Percentiles rank a stretch among this genome's conserved stretches.
phyloP scores from a whole-genome alignment of 2,888 invertebrate genomes.

The Spialia ferax region DNA sequence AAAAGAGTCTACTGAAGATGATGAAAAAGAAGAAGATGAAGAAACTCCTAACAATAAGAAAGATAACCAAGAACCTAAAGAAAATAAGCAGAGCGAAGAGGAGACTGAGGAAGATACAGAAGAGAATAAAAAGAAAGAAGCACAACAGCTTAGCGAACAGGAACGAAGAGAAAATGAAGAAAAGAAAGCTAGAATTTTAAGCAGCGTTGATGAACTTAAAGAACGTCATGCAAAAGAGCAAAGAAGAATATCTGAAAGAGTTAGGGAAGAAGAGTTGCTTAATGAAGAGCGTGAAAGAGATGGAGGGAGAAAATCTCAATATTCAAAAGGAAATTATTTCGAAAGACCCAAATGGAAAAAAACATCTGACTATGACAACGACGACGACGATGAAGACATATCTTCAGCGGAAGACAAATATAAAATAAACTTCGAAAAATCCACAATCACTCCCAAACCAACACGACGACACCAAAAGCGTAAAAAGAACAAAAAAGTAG shows the following conservation, averaged over 20 bases:
- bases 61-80: slow-evolving; percentile 34
- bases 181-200: slow-evolving; percentile 69
- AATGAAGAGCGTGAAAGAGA: slow-evolving; percentile 68
- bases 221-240: slow-evolving; percentile 73
- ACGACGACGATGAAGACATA: slow-evolving; percentile 66
- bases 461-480: slow-evolving; percentile 34
- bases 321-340: slow-evolving; percentile 58
- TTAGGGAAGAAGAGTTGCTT: slow-evolving; percentile 72
- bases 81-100: slow-evolving; percentile 43
- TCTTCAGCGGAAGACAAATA: slow-evolving; percentile 63
- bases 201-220: slow-evolving; percentile 74
- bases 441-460: slow-evolving; percentile 48
- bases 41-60: not conserved
- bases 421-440: slow-evolving; percentile 51
- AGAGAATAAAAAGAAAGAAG: slow-evolving; percentile 35
- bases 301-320: slow-evolving; percentile 47
- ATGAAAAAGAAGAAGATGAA: slow-evolving; percentile 31
- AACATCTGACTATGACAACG: slow-evolving; percentile 67
- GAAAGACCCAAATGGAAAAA: slow-evolving; percentile 50
- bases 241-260: slow-evolving; percentile 66
- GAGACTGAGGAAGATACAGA: slow-evolving; percentile 53
- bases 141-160: slow-evolving; percentile 49
- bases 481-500: slow-evolving; percentile 52
- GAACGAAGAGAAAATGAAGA: slow-evolving; percentile 68
- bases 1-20: slow-evolving; percentile 39